These are phyloP conservation scores for Physeter macrocephalus DNA, from an alignment of 2,113 vertebrate genomes.

Conservation along the genomic window DNA sequence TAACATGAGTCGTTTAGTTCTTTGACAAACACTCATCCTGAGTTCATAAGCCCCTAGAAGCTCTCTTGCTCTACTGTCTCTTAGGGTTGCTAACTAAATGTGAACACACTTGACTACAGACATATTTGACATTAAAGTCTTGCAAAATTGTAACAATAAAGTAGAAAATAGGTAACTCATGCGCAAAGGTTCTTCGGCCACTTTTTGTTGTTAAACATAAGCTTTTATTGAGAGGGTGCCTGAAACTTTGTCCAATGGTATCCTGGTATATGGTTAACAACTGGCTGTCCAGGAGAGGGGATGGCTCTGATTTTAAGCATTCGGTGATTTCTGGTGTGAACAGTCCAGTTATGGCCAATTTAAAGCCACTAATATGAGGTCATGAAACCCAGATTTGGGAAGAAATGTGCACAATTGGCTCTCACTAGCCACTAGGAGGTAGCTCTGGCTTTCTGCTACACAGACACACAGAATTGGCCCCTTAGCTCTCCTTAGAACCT, in stretches of 20 bases:
- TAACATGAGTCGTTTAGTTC: not conserved
- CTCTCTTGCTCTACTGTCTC: not conserved
- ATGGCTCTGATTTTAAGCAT: not conserved
- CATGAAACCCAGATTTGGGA: not conserved
- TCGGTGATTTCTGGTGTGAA: not conserved
- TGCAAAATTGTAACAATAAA: not conserved
- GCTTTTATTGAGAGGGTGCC: not conserved
- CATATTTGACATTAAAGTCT: not conserved
- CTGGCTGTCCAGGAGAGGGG: not conserved
- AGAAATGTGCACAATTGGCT: not conserved
- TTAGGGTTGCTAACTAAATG: not conserved
- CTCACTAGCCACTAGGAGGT: not conserved
- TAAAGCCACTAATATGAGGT: not conserved
- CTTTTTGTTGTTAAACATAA: not conserved
- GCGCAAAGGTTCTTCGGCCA: not conserved
- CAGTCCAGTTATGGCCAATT: not conserved
- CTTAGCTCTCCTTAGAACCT: not conserved
- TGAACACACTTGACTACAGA: not conserved
- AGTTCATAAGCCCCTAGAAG: not conserved
- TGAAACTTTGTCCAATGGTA: not conserved
- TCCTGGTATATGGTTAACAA: not conserved
- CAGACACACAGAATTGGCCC: accelerated
- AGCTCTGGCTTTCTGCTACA: not conserved
- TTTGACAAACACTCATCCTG: not conserved
- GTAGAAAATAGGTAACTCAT: not conserved